These are phyloP conservation scores for Drosophila nasuta DNA, from an alignment of 1,140 invertebrate species.

Conservation along the genomic window DNA sequence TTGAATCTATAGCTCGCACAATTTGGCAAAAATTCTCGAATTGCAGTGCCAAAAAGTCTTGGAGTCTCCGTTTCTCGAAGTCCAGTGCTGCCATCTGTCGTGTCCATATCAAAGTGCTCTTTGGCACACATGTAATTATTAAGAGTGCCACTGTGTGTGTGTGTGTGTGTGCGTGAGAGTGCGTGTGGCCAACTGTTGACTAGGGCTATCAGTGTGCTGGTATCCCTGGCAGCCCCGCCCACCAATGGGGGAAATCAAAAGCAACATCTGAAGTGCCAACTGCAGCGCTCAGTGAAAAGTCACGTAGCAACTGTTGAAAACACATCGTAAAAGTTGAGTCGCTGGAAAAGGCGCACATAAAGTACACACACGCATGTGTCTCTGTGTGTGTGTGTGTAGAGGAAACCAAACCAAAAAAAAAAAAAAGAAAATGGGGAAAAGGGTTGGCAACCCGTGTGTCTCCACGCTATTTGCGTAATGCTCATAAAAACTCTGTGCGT, in stretches of 20 bases:
- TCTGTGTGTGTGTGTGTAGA: background rate
- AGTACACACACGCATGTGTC: constrained; percentile 21
- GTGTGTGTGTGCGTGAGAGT: constrained; percentile 6
- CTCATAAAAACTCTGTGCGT: constrained; percentile 69
- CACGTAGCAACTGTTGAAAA: constrained; percentile 80
- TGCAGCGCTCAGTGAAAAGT: constrained; percentile 73
- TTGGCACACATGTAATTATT: constrained; percentile 71
- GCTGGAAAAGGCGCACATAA: constrained; percentile 59
- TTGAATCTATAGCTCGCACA: background rate
- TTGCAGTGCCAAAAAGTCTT: background rate
- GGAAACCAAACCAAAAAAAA: too few species aligned
- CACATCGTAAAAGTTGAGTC: constrained; percentile 79
- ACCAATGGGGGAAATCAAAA: constrained; percentile 30
- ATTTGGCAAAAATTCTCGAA: too few species aligned
- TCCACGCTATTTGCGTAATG: constrained; percentile 37
- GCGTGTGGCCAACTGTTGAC: constrained; percentile 73
- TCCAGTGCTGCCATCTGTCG: constrained; percentile 21
- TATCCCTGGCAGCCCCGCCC: background rate
- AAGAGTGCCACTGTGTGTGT: constrained; percentile 35
- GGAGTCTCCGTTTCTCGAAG: background rate
- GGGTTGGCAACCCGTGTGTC: constrained; percentile 41
- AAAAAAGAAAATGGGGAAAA: constrained; percentile 40
- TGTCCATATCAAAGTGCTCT: constrained; percentile 59
- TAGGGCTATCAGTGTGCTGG: constrained; percentile 53
- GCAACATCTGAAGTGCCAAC: constrained; percentile 61